Evolutionary conservation across 2,797 vertebrate genomes (phyloP), one percentile per base, ranked within the genome.

Genomic region (Betta splendens): DNA sequence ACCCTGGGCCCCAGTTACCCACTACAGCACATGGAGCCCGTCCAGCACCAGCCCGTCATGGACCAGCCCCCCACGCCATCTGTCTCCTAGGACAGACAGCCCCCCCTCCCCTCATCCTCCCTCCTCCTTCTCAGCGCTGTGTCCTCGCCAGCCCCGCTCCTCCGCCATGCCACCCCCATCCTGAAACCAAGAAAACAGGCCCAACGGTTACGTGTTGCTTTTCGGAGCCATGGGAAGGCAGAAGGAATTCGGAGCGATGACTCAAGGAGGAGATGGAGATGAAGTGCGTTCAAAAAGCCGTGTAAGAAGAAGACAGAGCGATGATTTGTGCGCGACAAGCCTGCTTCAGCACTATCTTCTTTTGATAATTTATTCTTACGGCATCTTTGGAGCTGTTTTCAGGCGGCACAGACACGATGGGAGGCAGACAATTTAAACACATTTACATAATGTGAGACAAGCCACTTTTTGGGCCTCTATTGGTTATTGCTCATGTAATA

Each of bases 81-180:
- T 91, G 90, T 90, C 89, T 90, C 86, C 72, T 61, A 89, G 86
- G 87, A 90, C 85, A 84, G 86, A 87, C 84, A 84, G 63, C 75
- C 76, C 69, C 72, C 75, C 66, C 52, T 60, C 37, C 60, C 46
- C 8, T 38, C 66, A 65, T 25, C 51, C 66, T 18, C 57, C 75
- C 46, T 74, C 64, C 61, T 71, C 55, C 59, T 55, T 67, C 72
- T 79, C 57, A 57, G 64, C 18, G 29, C 67, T 57, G 63, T 80
- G 66, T 85, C 76, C 79, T 80, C 71, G 74, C 87, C 81, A 85
- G 68, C 69, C 67, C 84, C 39, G 50, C 75, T 84, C 74, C 80
- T 69, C 74, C 65, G 39, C 75, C 68, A 70, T 51, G 42, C 81
- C 80, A 81, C 83, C 82, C 76, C 76, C 85, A 72, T 74, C 43